Conservation (phyloP, 2,797 vertebrate species). For the Malurus splendens region DNA sequence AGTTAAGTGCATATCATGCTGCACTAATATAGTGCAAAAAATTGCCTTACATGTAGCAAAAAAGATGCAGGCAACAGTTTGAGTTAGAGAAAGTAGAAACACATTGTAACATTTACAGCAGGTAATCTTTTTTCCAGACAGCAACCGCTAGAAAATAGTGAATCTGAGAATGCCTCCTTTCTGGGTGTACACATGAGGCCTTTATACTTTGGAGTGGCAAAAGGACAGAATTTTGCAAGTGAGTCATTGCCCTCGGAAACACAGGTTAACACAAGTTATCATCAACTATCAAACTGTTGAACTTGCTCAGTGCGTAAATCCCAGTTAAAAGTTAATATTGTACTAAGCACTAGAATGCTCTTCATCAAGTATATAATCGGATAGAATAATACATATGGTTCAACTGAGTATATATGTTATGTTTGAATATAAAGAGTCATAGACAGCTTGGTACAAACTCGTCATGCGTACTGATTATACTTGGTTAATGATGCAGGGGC, state of each 20-base stretch:
- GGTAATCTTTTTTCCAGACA: slow-evolving; percentile 74
- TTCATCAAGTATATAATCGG: slow-evolving; percentile 53
- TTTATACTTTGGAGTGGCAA: slow-evolving; percentile 48
- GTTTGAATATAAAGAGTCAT: slow-evolving; percentile 55
- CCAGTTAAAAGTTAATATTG: slow-evolving; percentile 33
- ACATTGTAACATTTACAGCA: slow-evolving; percentile 70
- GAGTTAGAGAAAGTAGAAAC: slow-evolving; percentile 76
- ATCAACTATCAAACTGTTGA: slow-evolving; percentile 30
- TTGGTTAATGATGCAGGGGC: slow-evolving; percentile 50
- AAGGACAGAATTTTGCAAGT: slow-evolving; percentile 56
- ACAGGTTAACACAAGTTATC: slow-evolving; percentile 50
- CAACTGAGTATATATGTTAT: slow-evolving; percentile 45
- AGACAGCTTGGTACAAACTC: slow-evolving; percentile 62
- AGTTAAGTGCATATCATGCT: slow-evolving; percentile 92
- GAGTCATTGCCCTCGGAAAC: slow-evolving; percentile 58
- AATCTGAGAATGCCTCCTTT: slow-evolving; percentile 64
- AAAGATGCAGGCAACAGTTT: slow-evolving; percentile 79
- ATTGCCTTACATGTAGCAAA: slow-evolving; percentile 83
- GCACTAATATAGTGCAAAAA: slow-evolving; percentile 99
- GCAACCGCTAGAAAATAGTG: slow-evolving; percentile 74
- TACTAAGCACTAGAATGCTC: slow-evolving; percentile 59
- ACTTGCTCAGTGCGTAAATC: slow-evolving; percentile 33
- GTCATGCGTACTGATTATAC: slow-evolving; percentile 66
- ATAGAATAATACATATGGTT: slow-evolving; percentile 55
- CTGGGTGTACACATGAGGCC: slow-evolving; percentile 52